phyloP scores from a whole-genome alignment of 2,113 vertebrate genomes.

The Apistogramma diplotaenia region DNA sequence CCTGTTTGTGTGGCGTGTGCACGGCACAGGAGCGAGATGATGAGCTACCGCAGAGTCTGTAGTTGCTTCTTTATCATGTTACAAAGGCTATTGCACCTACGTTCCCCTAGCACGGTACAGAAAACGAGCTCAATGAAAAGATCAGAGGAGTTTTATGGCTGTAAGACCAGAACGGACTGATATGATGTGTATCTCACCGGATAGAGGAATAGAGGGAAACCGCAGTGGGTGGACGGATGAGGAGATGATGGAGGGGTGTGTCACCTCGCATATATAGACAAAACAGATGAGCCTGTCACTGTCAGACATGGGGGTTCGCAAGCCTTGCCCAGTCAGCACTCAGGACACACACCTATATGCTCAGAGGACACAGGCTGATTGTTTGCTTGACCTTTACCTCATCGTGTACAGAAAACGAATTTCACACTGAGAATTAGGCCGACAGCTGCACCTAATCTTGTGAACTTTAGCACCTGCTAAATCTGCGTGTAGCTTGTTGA shows the following conservation, averaged over 20 bases:
- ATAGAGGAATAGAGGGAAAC: not conserved
- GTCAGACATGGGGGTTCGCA: constrained; percentile 7
- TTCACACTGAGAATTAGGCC: not conserved
- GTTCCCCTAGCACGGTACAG: not conserved
- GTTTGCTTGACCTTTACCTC: constrained; percentile 39
- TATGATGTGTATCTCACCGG: not conserved
- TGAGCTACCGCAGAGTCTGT: not conserved
- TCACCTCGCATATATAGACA: not conserved
- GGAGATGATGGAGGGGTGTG: not conserved
- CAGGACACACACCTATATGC: not conserved
- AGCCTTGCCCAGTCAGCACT: constrained; percentile 9
- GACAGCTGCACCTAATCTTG: constrained; percentile 33
- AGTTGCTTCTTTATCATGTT: constrained; percentile 8
- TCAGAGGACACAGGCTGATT: constrained; percentile 36
- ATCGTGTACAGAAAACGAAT: not conserved
- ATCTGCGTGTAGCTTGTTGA: constrained; percentile 12
- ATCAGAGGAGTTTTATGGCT: constrained; percentile 2
- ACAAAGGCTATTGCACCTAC: constrained; percentile 8
- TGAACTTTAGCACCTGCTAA: constrained; percentile 49
- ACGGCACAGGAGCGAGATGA: not conserved
- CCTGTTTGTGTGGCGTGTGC: not conserved
- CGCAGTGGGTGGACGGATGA: not conserved
- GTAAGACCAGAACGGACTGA: not conserved
- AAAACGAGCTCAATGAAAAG: constrained; percentile 26
- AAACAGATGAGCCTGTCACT: constrained; percentile 49